A percentile compares a stretch with the other conserved stretches of the same genome.
Conservation (phyloP, 2,797 vertebrate species). For the Tiaroga cobitis region DNA sequence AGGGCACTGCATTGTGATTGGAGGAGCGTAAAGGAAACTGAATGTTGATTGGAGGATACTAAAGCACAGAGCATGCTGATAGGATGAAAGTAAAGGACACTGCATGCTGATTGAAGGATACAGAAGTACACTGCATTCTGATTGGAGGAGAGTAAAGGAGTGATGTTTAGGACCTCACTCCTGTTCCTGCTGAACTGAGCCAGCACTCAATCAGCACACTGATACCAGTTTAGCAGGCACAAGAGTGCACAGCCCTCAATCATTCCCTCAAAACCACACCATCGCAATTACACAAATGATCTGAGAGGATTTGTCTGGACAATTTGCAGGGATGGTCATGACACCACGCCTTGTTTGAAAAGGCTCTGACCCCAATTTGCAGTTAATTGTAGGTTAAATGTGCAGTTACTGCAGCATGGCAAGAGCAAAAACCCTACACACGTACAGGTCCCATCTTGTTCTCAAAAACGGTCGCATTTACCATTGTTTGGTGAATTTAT, state of each 20-base stretch:
- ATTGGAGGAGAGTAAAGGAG: slow-evolving; percentile 47
- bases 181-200: slow-evolving; percentile 99
- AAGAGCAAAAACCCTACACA: neutral
- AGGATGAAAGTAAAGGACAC: neutral
- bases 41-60: too few relatives aligned
- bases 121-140: neutral
- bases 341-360: neutral
- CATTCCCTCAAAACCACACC: neutral
- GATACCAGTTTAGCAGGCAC: slow-evolving; percentile 90
- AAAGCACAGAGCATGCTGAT: neutral
- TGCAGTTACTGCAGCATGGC: neutral
- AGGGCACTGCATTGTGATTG: slow-evolving; percentile 8
- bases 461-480: neutral
- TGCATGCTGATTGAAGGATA: neutral
- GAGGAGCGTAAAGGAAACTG: slow-evolving; percentile 15
- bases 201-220: slow-evolving; percentile 86
- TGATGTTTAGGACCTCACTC: slow-evolving; percentile 78
- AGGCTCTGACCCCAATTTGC: neutral
- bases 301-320: neutral
- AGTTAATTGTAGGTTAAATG: neutral
- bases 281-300: neutral
- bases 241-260: slow-evolving; percentile 76
- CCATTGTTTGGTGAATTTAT: neutral
- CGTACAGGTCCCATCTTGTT: neutral
- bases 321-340: neutral